Evolutionary conservation across 2,888 invertebrate genomes (phyloP).

Genomic region (Choreutis nemorana): DNA sequence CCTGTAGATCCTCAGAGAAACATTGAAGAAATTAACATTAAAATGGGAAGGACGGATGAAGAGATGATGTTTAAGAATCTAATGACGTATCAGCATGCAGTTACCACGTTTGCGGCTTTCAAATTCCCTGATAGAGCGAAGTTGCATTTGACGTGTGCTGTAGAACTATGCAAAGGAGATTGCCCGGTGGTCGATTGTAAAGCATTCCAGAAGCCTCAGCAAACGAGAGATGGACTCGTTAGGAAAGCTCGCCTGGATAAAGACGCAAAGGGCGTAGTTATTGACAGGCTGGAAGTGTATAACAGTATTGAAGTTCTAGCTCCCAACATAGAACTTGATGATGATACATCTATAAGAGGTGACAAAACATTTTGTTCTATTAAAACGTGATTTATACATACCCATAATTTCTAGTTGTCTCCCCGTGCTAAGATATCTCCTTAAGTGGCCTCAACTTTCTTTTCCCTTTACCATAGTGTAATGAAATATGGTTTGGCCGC

Average conservation of each 20-base stretch:
- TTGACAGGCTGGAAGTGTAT: constrained; percentile 76
- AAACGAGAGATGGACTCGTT: constrained; percentile 49
- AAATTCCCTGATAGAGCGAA: constrained; percentile 83
- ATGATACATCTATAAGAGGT: constrained; percentile 63
- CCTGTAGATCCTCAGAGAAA: constrained; percentile 35
- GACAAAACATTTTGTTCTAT: too few relatives aligned
- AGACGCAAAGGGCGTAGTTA: constrained; percentile 63
- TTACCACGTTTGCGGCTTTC: constrained; percentile 79
- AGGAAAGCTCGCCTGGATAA: constrained; percentile 56
- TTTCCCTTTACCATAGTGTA: too few relatives aligned
- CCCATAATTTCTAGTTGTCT: too few relatives aligned
- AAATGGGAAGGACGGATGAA: constrained; percentile 35
- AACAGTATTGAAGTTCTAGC: constrained; percentile 83
- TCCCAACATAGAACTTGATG: constrained; percentile 78
- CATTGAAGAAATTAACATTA: constrained; percentile 31
- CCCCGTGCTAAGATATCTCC: too few relatives aligned
- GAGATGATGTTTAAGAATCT: constrained; percentile 49
- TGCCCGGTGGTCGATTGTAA: constrained; percentile 71
- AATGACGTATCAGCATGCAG: constrained; percentile 59
- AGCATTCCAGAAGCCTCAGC: constrained; percentile 46
- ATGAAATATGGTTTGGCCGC: too few relatives aligned
- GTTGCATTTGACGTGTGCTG: constrained; percentile 78
- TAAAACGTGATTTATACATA: too few relatives aligned
- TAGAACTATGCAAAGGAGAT: constrained; percentile 77
- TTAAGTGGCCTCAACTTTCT: too few relatives aligned